Evolutionary conservation across 1,140 invertebrate species (phyloP), one percentile per base, ranked within the genome.

Genomic region (Zaprionus inermis): DNA sequence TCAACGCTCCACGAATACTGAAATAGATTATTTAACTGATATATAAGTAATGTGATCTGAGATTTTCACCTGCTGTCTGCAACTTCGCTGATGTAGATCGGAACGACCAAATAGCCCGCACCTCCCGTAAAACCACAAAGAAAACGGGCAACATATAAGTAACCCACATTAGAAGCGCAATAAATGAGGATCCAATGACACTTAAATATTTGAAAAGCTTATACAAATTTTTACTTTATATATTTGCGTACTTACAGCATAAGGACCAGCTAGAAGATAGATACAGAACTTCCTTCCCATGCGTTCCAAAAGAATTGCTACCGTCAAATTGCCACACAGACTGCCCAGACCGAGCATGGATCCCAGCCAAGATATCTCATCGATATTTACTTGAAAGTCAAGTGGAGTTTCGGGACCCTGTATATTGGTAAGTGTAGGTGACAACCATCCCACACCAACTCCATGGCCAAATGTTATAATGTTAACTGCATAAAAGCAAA

Each of bases 1-100:
- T 97, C 0, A 98, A 92, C 0, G 95, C 93, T 1, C 97, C 97
- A 34, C 97, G 93, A 60, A 97, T 95, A 6, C 84, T 97, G 12
- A 9, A 28, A 1, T 1, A 36, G 7, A 5, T 11, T 24, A 56
- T n/a, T 10, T 5, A 20, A 5, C 32, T 46, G n/a, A 44, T 16
- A 44, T 7, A 44, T 28, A 9, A n/a, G 5, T 0, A 3, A 58
- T 22, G 11, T 46, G 3, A 46, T 18, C 18, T 20, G 12, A n/a
- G 3, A 11, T 16, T 44, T 44, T 44, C 1, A 92, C 91, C 57
- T 71, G 51, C 72, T 82, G 30, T 92, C 90, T 5, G 92, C 77
- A 1, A 93, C 83, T 68, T 94, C 93, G 4, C 92, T 91, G 1
- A 93, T 86, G 30, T 92, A 94, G 20, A 92, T 91, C 0, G 93